phyloP scores from a whole-genome alignment of 2,888 invertebrate species.

The Invenusta paracnida region DNA sequence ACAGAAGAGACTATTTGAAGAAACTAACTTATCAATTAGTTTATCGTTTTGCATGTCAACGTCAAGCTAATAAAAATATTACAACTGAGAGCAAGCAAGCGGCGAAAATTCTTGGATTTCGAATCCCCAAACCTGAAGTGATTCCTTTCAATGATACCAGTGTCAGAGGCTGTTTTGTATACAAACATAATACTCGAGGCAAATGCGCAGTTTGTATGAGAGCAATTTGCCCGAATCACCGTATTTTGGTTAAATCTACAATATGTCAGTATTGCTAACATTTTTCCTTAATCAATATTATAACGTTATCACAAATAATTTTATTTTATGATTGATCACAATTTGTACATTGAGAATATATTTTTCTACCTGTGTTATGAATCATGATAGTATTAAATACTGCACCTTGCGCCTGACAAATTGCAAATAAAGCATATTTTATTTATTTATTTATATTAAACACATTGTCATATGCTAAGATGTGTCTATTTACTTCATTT shows the following conservation, averaged over 20 bases:
- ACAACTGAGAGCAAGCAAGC: not conserved
- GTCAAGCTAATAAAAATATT: not conserved
- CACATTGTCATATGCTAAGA: constrained; percentile 21
- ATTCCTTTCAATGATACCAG: not conserved
- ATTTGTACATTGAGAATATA: not conserved
- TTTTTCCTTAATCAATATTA: not conserved
- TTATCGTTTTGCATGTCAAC: not conserved
- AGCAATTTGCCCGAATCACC: not conserved
- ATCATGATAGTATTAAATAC: not conserved
- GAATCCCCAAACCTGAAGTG: not conserved
- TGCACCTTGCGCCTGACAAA: too few relatives aligned
- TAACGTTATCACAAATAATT: not conserved
- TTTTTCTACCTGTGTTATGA: not conserved
- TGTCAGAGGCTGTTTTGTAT: not conserved
- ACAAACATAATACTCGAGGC: not conserved
- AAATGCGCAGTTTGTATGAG: not conserved
- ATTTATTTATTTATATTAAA: too few relatives aligned
- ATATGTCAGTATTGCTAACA: not conserved
- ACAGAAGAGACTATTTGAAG: not conserved
- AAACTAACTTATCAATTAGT: not conserved
- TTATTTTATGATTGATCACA: not conserved
- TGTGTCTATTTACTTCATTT: constrained; percentile 25
- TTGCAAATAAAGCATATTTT: too few relatives aligned
- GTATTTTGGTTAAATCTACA: not conserved
- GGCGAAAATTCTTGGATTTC: not conserved